phyloP scores from a whole-genome alignment of 1,140 invertebrate species.

The Coelopa frigida region DNA sequence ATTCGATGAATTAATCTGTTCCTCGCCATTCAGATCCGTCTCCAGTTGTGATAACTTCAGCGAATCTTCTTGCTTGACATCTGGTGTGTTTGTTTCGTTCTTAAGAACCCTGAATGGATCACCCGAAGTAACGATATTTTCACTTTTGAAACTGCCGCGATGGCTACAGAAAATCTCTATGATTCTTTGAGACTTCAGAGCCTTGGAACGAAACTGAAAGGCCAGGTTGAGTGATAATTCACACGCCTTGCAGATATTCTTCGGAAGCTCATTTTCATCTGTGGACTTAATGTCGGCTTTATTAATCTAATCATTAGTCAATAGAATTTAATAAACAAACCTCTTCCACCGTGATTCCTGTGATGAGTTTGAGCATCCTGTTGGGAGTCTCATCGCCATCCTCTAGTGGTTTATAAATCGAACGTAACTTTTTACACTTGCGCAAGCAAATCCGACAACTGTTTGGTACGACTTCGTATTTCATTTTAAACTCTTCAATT shows the following conservation, averaged over 20 bases:
- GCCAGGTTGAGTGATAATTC: conserved; percentile 38
- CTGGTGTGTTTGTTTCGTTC: not conserved
- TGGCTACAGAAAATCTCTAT: conserved; percentile 26
- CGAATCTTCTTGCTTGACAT: conserved; percentile 13
- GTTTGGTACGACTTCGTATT: conserved; percentile 24
- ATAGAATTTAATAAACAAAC: conserved; percentile 9
- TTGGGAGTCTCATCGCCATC: conserved; percentile 38
- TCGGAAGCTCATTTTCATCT: conserved; percentile 29
- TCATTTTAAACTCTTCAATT: not conserved
- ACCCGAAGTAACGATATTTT: conserved; percentile 18
- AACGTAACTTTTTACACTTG: conserved; percentile 22
- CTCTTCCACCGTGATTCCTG: conserved; percentile 30
- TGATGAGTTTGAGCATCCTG: conserved; percentile 33
- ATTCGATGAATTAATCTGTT: not conserved
- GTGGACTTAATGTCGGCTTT: conserved; percentile 19
- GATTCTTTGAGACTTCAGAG: conserved; percentile 24
- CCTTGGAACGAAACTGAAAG: conserved; percentile 36
- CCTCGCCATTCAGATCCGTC: not conserved
- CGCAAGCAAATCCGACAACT: conserved; percentile 34
- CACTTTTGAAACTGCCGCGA: no score
- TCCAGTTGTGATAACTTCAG: conserved; percentile 5
- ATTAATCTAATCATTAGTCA: not conserved
- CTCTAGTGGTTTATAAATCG: conserved; percentile 29
- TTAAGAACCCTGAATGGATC: no score
- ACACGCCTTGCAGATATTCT: conserved; percentile 34